Evolutionary conservation across 2,113 vertebrate species (phyloP).

Genomic region (Todiramphus saurophagus): DNA sequence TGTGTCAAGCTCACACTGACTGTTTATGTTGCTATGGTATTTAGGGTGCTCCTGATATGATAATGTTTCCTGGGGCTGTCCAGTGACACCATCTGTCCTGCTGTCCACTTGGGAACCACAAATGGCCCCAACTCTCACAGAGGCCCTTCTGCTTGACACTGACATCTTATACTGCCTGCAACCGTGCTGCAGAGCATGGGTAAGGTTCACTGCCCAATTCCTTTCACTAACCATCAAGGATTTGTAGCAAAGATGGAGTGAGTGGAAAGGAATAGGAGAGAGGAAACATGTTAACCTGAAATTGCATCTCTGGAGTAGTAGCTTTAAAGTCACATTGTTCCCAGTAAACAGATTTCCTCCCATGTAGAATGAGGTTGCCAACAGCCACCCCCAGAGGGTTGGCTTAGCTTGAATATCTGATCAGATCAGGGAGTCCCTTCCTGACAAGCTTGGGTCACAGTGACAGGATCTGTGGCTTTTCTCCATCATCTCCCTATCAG

Average conservation of each 20-base stretch:
- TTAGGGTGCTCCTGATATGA: neutral
- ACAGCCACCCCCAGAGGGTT: neutral
- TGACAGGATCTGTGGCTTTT: neutral
- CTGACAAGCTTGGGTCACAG: neutral
- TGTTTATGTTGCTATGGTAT: neutral
- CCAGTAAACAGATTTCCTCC: neutral
- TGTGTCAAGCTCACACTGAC: neutral
- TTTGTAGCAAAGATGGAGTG: neutral
- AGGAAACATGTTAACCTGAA: neutral
- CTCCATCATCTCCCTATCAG: neutral
- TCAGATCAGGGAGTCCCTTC: neutral
- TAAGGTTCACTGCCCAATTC: neutral
- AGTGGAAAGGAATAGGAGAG: neutral
- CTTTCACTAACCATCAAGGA: neutral
- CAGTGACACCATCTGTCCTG: neutral
- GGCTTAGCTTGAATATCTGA: neutral
- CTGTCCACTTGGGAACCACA: neutral
- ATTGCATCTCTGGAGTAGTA: neutral
- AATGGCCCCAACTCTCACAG: neutral
- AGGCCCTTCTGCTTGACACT: neutral
- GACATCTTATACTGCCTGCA: neutral
- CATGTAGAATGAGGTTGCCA: neutral
- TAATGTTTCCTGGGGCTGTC: neutral
- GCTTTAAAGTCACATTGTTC: neutral
- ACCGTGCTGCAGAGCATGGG: neutral